phyloP scores from a whole-genome alignment of 2,888 invertebrate species.

The Sarcophaga caerulescens region DNA sequence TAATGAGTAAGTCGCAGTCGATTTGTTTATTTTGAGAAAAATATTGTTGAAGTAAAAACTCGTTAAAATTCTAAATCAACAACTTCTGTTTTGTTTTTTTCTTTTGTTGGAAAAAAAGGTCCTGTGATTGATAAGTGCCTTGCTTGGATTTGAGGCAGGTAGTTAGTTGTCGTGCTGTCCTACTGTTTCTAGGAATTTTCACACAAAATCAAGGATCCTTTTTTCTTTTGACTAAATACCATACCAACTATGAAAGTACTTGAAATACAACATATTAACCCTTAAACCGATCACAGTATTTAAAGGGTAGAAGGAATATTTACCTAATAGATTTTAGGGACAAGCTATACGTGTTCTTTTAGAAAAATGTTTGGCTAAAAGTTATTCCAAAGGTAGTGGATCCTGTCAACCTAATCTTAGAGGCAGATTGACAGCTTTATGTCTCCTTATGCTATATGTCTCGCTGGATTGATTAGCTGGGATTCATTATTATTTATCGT shows the following conservation, averaged over 20 bases:
- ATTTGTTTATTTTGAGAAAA: not conserved
- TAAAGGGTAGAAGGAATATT: too few relatives aligned
- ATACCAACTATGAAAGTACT: not conserved
- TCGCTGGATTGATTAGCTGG: too few relatives aligned
- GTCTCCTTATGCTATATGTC: too few relatives aligned
- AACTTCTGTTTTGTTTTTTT: not conserved
- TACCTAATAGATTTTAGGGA: too few relatives aligned
- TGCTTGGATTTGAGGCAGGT: conserved; percentile 17
- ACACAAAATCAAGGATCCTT: not conserved
- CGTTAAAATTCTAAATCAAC: not conserved
- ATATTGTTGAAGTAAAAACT: not conserved
- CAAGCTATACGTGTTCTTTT: too few relatives aligned
- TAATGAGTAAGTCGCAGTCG: not conserved
- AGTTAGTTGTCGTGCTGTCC: conserved; percentile 5
- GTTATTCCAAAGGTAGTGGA: too few relatives aligned
- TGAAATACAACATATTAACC: not conserved
- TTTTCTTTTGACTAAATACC: not conserved
- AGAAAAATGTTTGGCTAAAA: too few relatives aligned
- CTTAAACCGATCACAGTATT: not conserved
- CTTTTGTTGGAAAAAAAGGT: not conserved
- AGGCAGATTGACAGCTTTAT: too few relatives aligned
- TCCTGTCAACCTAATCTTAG: too few relatives aligned
- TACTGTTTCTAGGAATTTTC: not conserved
- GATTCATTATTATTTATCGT: too few relatives aligned
- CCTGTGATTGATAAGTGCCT: conserved; percentile 1